Evolutionary conservation across 2,888 invertebrate species (phyloP).

Genomic region (Anoncus sp.): DNA sequence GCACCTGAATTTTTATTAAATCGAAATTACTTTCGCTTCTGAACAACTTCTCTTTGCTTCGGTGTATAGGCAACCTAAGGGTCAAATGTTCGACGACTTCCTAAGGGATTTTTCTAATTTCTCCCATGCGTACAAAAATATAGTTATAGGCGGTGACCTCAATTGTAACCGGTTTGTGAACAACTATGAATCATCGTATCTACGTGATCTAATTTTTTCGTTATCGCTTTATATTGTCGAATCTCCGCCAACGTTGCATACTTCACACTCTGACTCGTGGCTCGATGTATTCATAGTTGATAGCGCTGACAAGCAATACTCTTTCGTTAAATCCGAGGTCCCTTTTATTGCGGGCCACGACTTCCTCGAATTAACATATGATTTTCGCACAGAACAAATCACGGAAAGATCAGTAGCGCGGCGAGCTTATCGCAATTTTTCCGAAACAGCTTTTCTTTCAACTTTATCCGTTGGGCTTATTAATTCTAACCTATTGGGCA

Average conservation of each 20-base stretch:
- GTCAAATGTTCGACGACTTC: neutral
- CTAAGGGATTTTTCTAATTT: neutral
- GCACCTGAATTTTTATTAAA: neutral
- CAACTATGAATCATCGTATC: neutral
- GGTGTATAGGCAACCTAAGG: neutral
- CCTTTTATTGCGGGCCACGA: neutral
- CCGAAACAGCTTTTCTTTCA: too few species aligned
- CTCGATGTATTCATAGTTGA: neutral
- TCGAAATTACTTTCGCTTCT: neutral
- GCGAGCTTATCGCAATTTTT: too few species aligned
- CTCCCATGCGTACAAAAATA: neutral
- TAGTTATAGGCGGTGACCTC: neutral
- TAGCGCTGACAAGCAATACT: neutral
- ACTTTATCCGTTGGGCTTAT: too few species aligned
- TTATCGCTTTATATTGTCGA: neutral
- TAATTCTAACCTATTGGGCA: too few species aligned
- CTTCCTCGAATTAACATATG: neutral
- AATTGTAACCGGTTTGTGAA: neutral
- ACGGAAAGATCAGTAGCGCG: too few species aligned
- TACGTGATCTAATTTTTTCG: neutral
- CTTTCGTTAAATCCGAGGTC: neutral
- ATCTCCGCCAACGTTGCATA: neutral
- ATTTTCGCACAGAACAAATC: too few species aligned
- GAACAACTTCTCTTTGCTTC: neutral
- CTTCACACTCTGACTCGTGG: neutral